phyloP scores from a whole-genome alignment of 2,888 invertebrate species.

The Leptopterna dolabrata region DNA sequence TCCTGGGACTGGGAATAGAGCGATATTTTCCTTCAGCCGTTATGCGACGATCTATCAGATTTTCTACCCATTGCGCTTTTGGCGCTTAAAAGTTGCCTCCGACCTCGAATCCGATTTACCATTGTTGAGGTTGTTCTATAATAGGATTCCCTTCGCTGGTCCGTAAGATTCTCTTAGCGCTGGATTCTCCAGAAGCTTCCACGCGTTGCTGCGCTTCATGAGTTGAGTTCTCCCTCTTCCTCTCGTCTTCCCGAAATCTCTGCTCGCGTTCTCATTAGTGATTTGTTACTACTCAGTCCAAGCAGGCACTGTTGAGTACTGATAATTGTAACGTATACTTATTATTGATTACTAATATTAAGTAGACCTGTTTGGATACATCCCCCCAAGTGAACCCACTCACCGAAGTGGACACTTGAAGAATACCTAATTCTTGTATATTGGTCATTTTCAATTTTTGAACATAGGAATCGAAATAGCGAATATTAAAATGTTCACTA shows the following conservation, averaged over 20 bases:
- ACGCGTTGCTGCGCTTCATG: not conserved
- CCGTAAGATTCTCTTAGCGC: not conserved
- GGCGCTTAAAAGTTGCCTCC: not conserved
- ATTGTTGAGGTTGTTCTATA: slow-evolving; percentile 11
- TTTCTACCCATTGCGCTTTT: slow-evolving; percentile 1
- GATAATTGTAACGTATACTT: too few relatives aligned
- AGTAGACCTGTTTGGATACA: too few relatives aligned
- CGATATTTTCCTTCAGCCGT: not conserved
- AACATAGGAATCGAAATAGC: too few relatives aligned
- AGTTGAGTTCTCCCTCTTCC: not conserved
- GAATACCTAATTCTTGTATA: too few relatives aligned
- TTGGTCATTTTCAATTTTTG: too few relatives aligned
- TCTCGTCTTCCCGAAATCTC: not conserved
- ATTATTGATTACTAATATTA: too few relatives aligned
- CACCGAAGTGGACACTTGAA: too few relatives aligned
- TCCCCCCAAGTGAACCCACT: too few relatives aligned
- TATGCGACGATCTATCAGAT: not conserved
- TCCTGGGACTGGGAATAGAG: not conserved
- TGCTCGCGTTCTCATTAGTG: not conserved
- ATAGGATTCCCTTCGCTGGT: not conserved
- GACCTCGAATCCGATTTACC: not conserved
- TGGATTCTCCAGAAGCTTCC: not conserved
- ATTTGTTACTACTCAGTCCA: not conserved
- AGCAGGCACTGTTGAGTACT: too few relatives aligned
- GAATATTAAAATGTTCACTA: too few relatives aligned